These are phyloP conservation scores for Ammodytes marinus DNA, from an alignment of 2,113 vertebrate genomes.

Conservation along the genomic window DNA sequence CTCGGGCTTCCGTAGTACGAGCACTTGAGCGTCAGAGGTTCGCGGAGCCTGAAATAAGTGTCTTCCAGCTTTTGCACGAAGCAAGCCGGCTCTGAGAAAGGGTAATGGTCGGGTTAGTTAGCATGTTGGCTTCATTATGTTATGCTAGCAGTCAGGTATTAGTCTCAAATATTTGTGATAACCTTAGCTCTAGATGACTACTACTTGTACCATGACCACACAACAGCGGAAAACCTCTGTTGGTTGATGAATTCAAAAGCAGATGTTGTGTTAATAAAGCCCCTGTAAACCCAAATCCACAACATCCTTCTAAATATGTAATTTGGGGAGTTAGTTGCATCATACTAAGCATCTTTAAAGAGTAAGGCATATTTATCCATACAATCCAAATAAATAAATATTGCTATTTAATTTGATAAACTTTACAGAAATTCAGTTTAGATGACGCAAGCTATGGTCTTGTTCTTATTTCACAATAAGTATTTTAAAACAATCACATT, in stretches of 20 bases:
- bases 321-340: no score
- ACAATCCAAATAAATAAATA: no score
- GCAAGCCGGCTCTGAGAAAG: constrained; percentile 48
- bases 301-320: no score
- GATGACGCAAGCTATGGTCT: no score
- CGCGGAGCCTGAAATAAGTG: constrained; percentile 68
- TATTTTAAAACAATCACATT: no score
- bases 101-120: constrained; percentile 38
- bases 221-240: not conserved
- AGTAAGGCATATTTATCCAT: no score
- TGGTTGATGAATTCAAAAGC: constrained; percentile 1
- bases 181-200: not conserved
- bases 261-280: not conserved
- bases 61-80: constrained; percentile 74
- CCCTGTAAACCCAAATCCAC: no score
- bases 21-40: constrained; percentile 59
- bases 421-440: no score
- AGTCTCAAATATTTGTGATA: not conserved
- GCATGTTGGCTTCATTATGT: constrained; percentile 7
- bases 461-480: no score
- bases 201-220: not conserved
- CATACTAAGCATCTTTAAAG: no score
- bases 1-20: constrained; percentile 86
- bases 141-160: not conserved
- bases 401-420: no score